Base-by-base conservation (phyloP, 1,140 invertebrate genomes). In the Macrotrachela quadricornifera region DNA sequence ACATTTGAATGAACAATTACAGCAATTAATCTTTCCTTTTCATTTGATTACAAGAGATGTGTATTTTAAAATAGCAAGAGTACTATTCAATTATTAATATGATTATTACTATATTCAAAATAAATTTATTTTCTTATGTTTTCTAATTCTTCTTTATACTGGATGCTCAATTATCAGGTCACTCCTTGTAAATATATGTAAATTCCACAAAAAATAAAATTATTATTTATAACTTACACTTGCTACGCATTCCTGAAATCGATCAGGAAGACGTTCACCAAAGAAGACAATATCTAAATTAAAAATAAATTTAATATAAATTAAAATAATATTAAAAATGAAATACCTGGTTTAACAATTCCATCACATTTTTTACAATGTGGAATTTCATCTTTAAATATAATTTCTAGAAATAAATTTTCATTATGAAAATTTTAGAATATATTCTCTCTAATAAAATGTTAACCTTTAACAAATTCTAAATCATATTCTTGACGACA, bases 271-370 rank as follows among this genome's bases (percentile, higher is more conserved):
- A 63, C 74, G 76, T 74, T 94, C 87, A 16, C 86, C 85, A 71
- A 92, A 92, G 67, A 92, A 90, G 1, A 92, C 79, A 64, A 92
- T 85, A 63, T 92, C 51, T 14, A 43, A 43, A 13, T 46, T 51
- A 15, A 52, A 11, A 30, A 30, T 38, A 17, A 2, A 10, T 17
- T n/a, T 1, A 12, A 10, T 13, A 12, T 17, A 4, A 11, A 17
- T 45, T 4, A 21, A 45, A 16, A 17, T 13, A 41, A 13, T 41
- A 30, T 30, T 8, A 8, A 30, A 30, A 30, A 30, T 13, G 10
- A 41, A 12, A 41, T 41, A 41, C 11, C 51, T 14, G 51, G 51
- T 21, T 52, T 52, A 15, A 52, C 16, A 41, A 30, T 46, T 16
- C 17, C 17, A 10, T n/a, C n/a, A 12, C 43, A 45, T 16, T 17